Base-by-base conservation (phyloP, 2,797 vertebrate species). In the Hoplostethus mediterraneus region DNA sequence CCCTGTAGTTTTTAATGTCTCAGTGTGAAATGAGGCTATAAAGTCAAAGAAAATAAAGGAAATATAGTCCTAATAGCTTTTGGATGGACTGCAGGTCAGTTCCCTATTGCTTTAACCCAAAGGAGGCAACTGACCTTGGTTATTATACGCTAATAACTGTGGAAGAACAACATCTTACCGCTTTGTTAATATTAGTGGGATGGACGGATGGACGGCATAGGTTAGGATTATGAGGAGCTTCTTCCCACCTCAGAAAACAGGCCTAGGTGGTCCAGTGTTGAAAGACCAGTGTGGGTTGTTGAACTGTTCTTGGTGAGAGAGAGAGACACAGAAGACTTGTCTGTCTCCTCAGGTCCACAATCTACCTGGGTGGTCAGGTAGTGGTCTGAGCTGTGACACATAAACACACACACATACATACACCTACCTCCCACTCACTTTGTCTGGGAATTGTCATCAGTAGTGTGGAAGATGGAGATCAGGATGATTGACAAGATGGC, bases 361-460 rank as follows among this genome's bases (percentile, higher is more conserved):
- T 67, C 76, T 78, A 62, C 72, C 82, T 87, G 85, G 88, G 89
- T 89, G 87, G 87, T 73, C 86, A 73, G 66, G 73, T 77, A 65
- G 52, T 36, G 59, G 75, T 70, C 36, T 0, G 49, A 63, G 28
- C 45, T 17, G 17, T 1, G 52, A 13, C 42, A 55, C 31, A 72
- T 36, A 71, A 62, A 71, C 52, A 62, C 68, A 58, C 54, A 64
- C 45, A n/a, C 55, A 59, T 8, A 59, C 57, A 51, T 8, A 59
- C 31, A 45, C 47, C 16, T 10, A 6, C 40, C 55, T 62, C 47
- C 44, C 45, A 40, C 56, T 3, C 44, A 60, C 52, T 81, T 67
- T 74, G 40, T 85, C 80, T 54, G 54, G 49, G 59, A 85, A 54
- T 56, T 38, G 2, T 69, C 75, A 54, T 30, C 54, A 63, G 11